phyloP scores from a whole-genome alignment of 53 echinoderm and acorn worm genomes.

The Stichopus horrens region DNA sequence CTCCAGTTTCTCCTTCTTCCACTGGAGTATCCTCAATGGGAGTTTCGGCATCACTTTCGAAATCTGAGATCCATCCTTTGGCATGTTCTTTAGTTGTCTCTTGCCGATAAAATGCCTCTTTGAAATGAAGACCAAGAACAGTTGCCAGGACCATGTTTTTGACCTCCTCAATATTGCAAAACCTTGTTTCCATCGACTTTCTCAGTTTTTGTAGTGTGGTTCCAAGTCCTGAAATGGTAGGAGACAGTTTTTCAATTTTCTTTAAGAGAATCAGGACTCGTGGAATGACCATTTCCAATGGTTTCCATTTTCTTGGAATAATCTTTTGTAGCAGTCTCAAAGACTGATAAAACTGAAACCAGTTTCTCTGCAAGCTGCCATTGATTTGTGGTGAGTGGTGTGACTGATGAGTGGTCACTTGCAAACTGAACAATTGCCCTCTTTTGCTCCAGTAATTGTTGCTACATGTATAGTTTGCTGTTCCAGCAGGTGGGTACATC shows the following conservation, averaged over 20 bases:
- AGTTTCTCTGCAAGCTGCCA: conserved; percentile 9
- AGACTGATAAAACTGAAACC: background rate
- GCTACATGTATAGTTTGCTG: conserved; percentile 23
- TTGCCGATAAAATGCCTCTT: background rate
- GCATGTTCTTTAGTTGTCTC: background rate
- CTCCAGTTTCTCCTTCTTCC: background rate
- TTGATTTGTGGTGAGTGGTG: conserved; percentile 9
- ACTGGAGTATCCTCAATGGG: background rate
- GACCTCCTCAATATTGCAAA: background rate
- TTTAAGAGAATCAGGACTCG: background rate
- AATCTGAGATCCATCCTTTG: conserved; percentile 13
- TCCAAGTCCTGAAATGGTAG: background rate
- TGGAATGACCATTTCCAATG: background rate
- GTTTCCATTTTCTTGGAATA: background rate
- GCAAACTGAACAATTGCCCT: conserved; percentile 32
- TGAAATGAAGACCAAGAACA: background rate
- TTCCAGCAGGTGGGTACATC: conserved; percentile 39
- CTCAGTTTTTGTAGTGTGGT: background rate
- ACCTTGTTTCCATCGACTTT: conserved; percentile 9
- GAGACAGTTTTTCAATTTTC: conserved; percentile 7
- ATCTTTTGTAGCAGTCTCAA: conserved; percentile 19
- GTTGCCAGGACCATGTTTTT: conserved; percentile 17
- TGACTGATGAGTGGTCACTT: conserved; percentile 18
- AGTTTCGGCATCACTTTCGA: background rate
- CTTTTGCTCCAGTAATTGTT: conserved; percentile 25